phyloP scores from a whole-genome alignment of 2,888 invertebrate genomes.

The Teinopalpus imperialis region DNA sequence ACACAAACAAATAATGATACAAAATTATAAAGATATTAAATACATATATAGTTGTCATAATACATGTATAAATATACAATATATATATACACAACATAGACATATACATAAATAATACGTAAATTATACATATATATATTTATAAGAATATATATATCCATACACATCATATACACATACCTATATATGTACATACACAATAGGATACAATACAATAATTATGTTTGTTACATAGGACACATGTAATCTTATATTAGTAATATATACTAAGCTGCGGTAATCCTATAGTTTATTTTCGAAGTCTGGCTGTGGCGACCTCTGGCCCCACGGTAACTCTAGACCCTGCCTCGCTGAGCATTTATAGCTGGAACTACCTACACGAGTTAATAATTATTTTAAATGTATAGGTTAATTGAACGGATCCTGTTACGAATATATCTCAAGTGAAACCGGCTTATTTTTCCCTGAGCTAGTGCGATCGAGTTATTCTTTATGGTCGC shows the following conservation, averaged over 20 bases:
- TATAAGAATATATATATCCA: no score
- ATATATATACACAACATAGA: no score
- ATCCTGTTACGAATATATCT: slow-evolving; percentile 19
- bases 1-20: no score
- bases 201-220: no score
- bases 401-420: slow-evolving; percentile 13
- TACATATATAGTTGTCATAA: no score
- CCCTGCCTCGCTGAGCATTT: neutral
- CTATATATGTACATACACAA: no score
- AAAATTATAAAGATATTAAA: no score
- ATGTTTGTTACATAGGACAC: no score
- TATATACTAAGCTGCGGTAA: neutral
- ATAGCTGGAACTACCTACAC: neutral
- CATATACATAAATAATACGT: no score
- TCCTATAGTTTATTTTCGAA: slow-evolving; percentile 4
- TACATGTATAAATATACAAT: no score
- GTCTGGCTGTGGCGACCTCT: slow-evolving; percentile 6
- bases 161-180: no score
- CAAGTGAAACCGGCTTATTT: slow-evolving; percentile 2
- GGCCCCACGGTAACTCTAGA: slow-evolving; percentile 19
- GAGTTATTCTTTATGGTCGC: slow-evolving; percentile 1
- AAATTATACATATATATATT: no score
- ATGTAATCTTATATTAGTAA: neutral
- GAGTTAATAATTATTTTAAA: slow-evolving; percentile 14
- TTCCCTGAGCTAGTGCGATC: slow-evolving; percentile 5